phyloP scores from a whole-genome alignment of 2,888 invertebrate genomes.

The Operophtera brumata region DNA sequence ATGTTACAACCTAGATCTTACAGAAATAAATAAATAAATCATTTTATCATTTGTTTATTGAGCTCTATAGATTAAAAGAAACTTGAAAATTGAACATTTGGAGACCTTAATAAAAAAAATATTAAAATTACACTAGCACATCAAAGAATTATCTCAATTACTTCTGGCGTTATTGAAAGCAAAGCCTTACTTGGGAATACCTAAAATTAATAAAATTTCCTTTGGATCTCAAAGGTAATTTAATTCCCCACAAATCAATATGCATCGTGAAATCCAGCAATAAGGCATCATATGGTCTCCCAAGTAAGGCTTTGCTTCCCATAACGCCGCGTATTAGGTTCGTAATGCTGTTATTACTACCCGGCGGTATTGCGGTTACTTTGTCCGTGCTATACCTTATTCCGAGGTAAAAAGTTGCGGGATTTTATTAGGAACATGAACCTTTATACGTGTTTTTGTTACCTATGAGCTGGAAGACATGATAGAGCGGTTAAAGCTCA shows the following conservation, averaged over 20 bases:
- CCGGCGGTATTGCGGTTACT: slow-evolving; percentile 5
- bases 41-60: no score
- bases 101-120: no score
- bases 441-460: not conserved
- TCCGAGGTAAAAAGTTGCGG: slow-evolving; percentile 2
- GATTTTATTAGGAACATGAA: not conserved
- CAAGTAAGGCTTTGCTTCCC: slow-evolving; percentile 6
- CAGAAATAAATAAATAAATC: no score
- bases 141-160: no score
- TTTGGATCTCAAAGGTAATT: not conserved
- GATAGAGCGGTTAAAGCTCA: not conserved
- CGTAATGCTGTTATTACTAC: not conserved
- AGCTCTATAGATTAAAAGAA: no score
- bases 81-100: no score
- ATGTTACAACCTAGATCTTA: no score
- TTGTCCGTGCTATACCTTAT: not conserved
- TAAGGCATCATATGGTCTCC: slow-evolving; percentile 1
- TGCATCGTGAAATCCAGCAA: not conserved
- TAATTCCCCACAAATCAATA: slow-evolving; percentile 5
- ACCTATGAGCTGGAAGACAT: not conserved
- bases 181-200: no score
- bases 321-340: not conserved
- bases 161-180: no score
- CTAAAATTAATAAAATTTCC: no score
- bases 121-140: no score